Evolutionary conservation across 2,113 vertebrate genomes (phyloP).

Genomic region (Pseudopodoces humilis): DNA sequence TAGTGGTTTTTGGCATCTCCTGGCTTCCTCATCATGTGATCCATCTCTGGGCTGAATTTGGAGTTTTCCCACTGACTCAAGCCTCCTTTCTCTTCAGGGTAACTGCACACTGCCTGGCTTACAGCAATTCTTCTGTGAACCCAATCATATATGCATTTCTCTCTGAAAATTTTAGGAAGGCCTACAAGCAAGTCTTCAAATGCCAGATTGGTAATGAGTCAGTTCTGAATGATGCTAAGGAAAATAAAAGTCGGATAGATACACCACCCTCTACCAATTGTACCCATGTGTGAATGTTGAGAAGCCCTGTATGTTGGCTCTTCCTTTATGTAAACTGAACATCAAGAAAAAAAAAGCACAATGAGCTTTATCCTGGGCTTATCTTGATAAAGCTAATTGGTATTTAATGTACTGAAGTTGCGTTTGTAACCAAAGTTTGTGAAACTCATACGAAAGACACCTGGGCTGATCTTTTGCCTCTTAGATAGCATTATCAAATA

Average conservation of each 20-base stretch:
- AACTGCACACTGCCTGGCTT: slow-evolving; percentile 92
- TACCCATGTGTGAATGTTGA: slow-evolving; percentile 84
- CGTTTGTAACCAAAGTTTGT: neutral
- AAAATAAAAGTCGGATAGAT: slow-evolving; percentile 83
- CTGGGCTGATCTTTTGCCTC: neutral
- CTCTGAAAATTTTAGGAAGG: slow-evolving; percentile 96
- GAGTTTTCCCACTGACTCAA: slow-evolving; percentile 91
- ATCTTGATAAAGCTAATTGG: neutral
- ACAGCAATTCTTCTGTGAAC: slow-evolving; percentile 98
- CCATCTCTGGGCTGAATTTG: slow-evolving; percentile 94
- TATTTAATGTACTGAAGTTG: neutral
- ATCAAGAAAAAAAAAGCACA: neutral
- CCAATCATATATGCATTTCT: slow-evolving; percentile 97
- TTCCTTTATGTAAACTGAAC: neutral
- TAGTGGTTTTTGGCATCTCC: slow-evolving; percentile 96
- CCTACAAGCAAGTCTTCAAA: slow-evolving; percentile 95
- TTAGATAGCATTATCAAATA: neutral
- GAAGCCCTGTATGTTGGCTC: neutral
- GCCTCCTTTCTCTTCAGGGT: slow-evolving; percentile 91
- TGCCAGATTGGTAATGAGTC: slow-evolving; percentile 76
- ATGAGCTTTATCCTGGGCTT: neutral
- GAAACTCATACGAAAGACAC: neutral
- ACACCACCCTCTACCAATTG: slow-evolving; percentile 90
- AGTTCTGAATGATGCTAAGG: slow-evolving; percentile 78
- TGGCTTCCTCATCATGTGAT: slow-evolving; percentile 96